phyloP scores from a whole-genome alignment of 1,140 invertebrate genomes.

The Drosophila miranda region DNA sequence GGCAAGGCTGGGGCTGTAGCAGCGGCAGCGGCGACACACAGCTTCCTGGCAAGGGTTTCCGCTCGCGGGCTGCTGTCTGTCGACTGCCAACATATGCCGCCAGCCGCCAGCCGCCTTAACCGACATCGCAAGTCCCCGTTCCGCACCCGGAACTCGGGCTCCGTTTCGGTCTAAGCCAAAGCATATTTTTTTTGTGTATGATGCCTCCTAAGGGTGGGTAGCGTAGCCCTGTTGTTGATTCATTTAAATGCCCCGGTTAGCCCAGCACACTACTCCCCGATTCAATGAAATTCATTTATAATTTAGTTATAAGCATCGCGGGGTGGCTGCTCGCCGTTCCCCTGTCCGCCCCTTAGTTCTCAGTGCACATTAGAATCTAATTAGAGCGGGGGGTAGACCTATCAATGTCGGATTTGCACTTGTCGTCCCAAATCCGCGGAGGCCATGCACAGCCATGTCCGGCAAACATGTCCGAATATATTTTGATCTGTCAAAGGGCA shows the following conservation, averaged over 20 bases:
- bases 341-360: constrained; percentile 24
- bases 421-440: constrained; percentile 66
- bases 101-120: constrained; percentile 65
- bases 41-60: constrained; percentile 74
- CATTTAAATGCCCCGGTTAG: constrained; percentile 43
- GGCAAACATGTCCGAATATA: constrained; percentile 62
- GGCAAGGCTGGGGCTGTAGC: too few species aligned
- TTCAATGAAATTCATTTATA: constrained; percentile 73
- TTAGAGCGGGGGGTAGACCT: constrained; percentile 55
- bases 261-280: constrained; percentile 46
- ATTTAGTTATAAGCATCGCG: constrained; percentile 70
- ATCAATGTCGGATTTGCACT: constrained; percentile 74
- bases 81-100: constrained; percentile 78
- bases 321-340: constrained; percentile 8
- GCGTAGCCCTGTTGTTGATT: constrained; percentile 42
- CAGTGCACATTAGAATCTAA: constrained; percentile 76
- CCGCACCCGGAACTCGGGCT: background rate
- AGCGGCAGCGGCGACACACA: constrained; percentile 64
- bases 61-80: constrained; percentile 54
- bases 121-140: constrained; percentile 50
- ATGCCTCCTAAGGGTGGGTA: constrained; percentile 44
- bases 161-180: constrained; percentile 15
- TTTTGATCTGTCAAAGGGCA: constrained; percentile 27
- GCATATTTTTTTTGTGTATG: constrained; percentile 52
- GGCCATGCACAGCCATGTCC: constrained; percentile 57